Base-by-base conservation (phyloP, 2,113 vertebrate genomes). In the Rynchops niger region DNA sequence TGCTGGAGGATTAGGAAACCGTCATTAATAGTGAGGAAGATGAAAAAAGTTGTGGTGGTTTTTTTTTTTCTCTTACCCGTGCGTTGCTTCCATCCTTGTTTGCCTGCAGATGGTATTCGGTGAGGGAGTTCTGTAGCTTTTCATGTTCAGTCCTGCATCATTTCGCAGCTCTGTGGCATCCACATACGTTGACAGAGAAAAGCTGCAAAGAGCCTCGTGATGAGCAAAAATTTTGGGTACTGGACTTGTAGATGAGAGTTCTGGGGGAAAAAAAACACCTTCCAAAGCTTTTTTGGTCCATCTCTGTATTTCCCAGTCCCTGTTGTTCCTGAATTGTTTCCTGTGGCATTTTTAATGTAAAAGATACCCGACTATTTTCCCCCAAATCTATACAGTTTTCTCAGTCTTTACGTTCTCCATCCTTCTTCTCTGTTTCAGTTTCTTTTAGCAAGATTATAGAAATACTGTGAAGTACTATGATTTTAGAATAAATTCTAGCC, bases 401-500 rank as follows among this genome's bases (percentile, higher is more conserved):
- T 86, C 25, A 11, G 9, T 36, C 4, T 65, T 76, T 43, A 12
- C 15, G 2, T 65, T 91, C 22, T 80, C 16, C 38, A 29, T 79
- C 14, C 12, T 91, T 42, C 15, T 71, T 36, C 30, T 70, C 11
- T 53, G 65, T 73, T 61, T 67, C 16, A 29, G 3, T 74, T 69
- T 86, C 22, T 21, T 94, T 42, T 65, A 82, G 63, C 67, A 84
- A 27, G 36, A 71, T 5, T 56, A 29, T 30, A 45, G 81, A 91
- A 82, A 29, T 81, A 25, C 9, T 3, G 6, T 61, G 32, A 69
- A 77, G 79, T 63, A 36, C 2, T 0, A 5, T 65, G 29, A 83
- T n/a, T 71, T 77, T 91, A 66, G 32, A 56, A 70, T 77, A 86
- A 72, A 92, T 85, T 84, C 25, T 90, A 69, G 62, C 45, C 52